Conservation (phyloP, 2,888 invertebrate genomes). For the Rhagophthalmus giganteus region DNA sequence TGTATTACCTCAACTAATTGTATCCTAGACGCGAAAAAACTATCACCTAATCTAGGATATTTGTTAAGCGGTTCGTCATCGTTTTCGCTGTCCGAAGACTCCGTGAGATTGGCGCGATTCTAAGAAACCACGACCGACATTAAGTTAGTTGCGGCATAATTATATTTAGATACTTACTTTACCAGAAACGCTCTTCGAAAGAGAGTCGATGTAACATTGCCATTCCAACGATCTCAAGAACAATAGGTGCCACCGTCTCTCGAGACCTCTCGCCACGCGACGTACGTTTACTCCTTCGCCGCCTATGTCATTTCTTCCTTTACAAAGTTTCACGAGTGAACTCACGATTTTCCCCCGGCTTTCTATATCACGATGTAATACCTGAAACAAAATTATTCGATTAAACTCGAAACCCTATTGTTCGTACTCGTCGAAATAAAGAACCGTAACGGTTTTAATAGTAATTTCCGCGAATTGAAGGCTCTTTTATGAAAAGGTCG, state of each 20-base stretch:
- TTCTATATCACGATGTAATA: slow-evolving; percentile 90
- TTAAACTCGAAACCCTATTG: neutral
- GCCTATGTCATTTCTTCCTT: slow-evolving; percentile 51
- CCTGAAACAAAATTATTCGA: slow-evolving; percentile 60
- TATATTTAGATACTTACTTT: slow-evolving; percentile 39
- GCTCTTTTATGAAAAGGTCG: slow-evolving; percentile 9
- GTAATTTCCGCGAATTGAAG: slow-evolving; percentile 4
- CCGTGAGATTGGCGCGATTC: slow-evolving; percentile 58
- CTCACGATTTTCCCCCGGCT: slow-evolving; percentile 84
- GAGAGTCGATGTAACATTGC: slow-evolving; percentile 87
- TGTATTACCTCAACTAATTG: neutral
- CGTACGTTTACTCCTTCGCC: slow-evolving; percentile 57
- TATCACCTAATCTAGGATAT: slow-evolving; percentile 65
- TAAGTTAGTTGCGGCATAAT: neutral
- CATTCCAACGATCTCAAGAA: slow-evolving; percentile 89
- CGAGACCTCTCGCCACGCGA: slow-evolving; percentile 69
- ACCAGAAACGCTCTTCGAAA: slow-evolving; percentile 69
- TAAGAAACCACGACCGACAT: slow-evolving; percentile 55
- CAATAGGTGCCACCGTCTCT: slow-evolving; percentile 87
- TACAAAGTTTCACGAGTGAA: slow-evolving; percentile 76
- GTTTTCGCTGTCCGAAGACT: slow-evolving; percentile 63
- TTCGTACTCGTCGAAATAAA: neutral
- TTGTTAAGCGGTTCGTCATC: slow-evolving; percentile 78
- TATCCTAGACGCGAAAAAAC: slow-evolving; percentile 6
- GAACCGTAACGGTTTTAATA: neutral